Conservation (phyloP, 2,888 invertebrate species). For the Heliothis peltigera region DNA sequence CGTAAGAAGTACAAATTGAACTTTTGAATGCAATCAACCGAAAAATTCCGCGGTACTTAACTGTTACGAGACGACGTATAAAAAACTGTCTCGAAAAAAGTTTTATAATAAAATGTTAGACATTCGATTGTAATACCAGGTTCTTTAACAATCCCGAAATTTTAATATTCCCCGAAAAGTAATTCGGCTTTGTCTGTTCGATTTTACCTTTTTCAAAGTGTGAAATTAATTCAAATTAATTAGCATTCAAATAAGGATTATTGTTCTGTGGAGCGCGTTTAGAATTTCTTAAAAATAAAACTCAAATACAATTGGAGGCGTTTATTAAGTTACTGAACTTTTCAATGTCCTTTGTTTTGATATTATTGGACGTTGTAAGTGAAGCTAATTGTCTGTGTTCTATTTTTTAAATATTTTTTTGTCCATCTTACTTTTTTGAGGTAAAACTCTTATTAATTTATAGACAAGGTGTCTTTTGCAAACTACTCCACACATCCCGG, state of each 20-base stretch:
- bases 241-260: conserved; percentile 86
- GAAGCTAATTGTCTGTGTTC: background rate
- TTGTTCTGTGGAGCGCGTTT: conserved; percentile 78
- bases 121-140: conserved; percentile 52
- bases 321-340: conserved; percentile 73
- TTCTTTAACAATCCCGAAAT: conserved; percentile 62
- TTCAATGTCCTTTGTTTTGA: conserved; percentile 66
- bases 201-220: conserved; percentile 75
- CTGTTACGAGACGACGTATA: conserved; percentile 30
- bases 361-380: conserved; percentile 49
- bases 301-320: conserved; percentile 72
- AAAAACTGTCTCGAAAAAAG: conserved; percentile 39
- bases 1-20: conserved; percentile 67
- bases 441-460: too few relatives aligned
- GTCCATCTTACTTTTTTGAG: too few relatives aligned
- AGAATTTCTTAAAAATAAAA: conserved; percentile 77
- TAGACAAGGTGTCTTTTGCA: too few relatives aligned
- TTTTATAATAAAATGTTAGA: conserved; percentile 40
- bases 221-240: conserved; percentile 84
- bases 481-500: too few relatives aligned
- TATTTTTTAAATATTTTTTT: background rate
- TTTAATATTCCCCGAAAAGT: conserved; percentile 63
- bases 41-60: conserved; percentile 57
- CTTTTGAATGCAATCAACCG: conserved; percentile 70
- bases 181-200: conserved; percentile 73